Conservation (phyloP, 92 coral and sea anemone genomes). For the Muricea muricata region DNA sequence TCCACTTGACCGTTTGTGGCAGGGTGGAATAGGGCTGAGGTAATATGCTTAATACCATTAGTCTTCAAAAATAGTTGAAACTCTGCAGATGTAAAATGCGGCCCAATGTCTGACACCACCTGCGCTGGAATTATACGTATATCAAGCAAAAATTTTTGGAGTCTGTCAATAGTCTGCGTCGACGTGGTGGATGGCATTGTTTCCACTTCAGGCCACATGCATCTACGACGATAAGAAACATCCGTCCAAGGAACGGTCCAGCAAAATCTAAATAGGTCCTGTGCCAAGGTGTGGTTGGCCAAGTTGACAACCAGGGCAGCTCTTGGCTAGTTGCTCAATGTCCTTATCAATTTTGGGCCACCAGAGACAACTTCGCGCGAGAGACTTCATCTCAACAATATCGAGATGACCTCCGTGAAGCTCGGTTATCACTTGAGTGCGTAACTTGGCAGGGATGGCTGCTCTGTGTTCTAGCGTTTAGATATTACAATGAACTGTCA, state of each 20-base stretch:
- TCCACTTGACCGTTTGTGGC: conserved; percentile 48
- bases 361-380: no score
- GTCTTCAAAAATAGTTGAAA: conserved; percentile 27
- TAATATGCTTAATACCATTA: no score
- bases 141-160: conserved; percentile 51
- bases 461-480: neutral
- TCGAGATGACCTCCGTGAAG: conserved; percentile 4
- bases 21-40: conserved; percentile 57
- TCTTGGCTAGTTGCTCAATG: conserved; percentile 17
- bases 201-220: conserved; percentile 64
- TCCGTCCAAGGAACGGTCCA: conserved; percentile 10
- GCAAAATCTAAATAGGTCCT: conserved; percentile 27
- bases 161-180: conserved; percentile 53
- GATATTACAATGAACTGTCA: conserved; percentile 22
- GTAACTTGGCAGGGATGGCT: neutral
- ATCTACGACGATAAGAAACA: conserved; percentile 33
- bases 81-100: conserved; percentile 50
- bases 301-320: conserved; percentile 38
- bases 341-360: conserved; percentile 23
- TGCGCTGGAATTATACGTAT: conserved; percentile 59
- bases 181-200: conserved; percentile 57
- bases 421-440: neutral
- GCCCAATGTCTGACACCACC: conserved; percentile 66
- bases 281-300: conserved; percentile 33
- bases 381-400: no score